Evolutionary conservation across 2,888 invertebrate genomes (phyloP).

Genomic region (Drosophila aldrichi): DNA sequence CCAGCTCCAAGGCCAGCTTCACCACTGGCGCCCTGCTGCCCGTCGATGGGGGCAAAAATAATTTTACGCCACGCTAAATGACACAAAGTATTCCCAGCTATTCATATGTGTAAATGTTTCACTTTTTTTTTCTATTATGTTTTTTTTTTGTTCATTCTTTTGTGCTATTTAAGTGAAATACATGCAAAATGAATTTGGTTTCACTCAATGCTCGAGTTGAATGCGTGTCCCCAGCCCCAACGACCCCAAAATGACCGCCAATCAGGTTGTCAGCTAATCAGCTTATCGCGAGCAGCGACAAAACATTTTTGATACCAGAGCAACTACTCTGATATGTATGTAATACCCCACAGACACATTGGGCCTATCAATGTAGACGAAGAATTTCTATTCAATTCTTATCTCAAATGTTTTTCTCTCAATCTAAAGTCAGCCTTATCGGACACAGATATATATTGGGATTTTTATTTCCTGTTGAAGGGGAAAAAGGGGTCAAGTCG

Average conservation of each 20-base stretch:
- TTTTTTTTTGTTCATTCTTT: not conserved
- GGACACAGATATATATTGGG: conserved; percentile 13
- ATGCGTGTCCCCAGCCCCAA: conserved; percentile 10
- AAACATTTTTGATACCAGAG: conserved; percentile 5
- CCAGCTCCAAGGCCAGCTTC: conserved; percentile 90
- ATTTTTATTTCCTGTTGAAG: not conserved
- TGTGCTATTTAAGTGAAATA: conserved; percentile 1
- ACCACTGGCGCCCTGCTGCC: conserved; percentile 90
- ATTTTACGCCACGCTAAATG: conserved; percentile 89
- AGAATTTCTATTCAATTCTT: not conserved
- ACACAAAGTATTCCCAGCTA: conserved; percentile 22
- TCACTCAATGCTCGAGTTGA: conserved; percentile 1
- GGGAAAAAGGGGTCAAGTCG: conserved; percentile 19
- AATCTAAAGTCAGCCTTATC: conserved; percentile 16
- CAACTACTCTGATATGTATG: not conserved
- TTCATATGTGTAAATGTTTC: not conserved
- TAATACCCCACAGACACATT: not conserved
- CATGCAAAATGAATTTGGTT: conserved; percentile 14
- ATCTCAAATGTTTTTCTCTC: not conserved
- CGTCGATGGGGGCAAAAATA: conserved; percentile 88
- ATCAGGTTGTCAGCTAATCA: conserved; percentile 45
- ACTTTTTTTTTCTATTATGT: no score
- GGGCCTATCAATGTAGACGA: not conserved
- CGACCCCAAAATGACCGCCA: conserved; percentile 71
- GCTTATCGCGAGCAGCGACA: conserved; percentile 34